Evolutionary conservation across 1,140 invertebrate species (phyloP).

Genomic region (Lethocerus indicus): DNA sequence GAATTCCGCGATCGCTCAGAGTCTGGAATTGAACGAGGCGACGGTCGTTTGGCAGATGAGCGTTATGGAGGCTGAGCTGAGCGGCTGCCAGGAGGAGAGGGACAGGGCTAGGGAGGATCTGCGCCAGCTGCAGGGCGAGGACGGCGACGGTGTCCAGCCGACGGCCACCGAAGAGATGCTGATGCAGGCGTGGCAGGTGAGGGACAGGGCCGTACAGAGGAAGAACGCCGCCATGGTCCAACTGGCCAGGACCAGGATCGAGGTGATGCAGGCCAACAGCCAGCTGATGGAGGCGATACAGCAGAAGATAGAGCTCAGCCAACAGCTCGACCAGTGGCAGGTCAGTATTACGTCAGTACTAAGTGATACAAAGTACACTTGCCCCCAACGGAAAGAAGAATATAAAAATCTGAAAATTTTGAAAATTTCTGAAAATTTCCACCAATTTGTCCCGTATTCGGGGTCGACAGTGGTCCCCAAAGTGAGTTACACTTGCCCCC

Average conservation of each 20-base stretch:
- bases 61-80: conserved; percentile 65
- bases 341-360: conserved; percentile 31
- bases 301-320: conserved; percentile 85
- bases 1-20: too few relatives aligned
- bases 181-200: conserved; percentile 29
- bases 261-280: conserved; percentile 80
- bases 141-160: conserved; percentile 37
- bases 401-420: too few relatives aligned
- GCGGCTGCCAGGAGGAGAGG: conserved; percentile 59
- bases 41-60: conserved; percentile 46
- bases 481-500: too few relatives aligned
- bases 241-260: conserved; percentile 71
- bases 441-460: too few relatives aligned
- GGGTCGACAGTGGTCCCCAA: too few relatives aligned
- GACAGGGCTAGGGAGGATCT: conserved; percentile 56
- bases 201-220: conserved; percentile 71
- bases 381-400: too few relatives aligned
- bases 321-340: conserved; percentile 93
- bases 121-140: too few relatives aligned
- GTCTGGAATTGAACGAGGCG: too few relatives aligned
- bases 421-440: too few relatives aligned
- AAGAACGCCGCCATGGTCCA: conserved; percentile 79
- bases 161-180: conserved; percentile 65
- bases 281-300: conserved; percentile 88
- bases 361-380: too few relatives aligned